Conservation (phyloP, 2,113 vertebrate species). For the Pteronura brasiliensis region DNA sequence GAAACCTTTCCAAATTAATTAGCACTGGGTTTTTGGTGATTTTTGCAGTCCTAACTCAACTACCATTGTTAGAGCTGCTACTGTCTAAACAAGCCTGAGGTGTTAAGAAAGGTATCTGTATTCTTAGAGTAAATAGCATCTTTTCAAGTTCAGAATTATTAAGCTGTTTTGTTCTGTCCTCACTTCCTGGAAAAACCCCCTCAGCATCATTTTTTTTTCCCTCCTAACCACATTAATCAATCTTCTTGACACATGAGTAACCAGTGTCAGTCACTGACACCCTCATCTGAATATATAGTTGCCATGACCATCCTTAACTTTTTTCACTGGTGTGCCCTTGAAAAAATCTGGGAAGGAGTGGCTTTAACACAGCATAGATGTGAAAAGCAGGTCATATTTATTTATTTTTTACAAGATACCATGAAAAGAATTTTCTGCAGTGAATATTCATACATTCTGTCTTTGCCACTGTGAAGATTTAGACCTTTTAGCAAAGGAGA, state of each 20-base stretch:
- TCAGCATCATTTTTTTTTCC: not conserved
- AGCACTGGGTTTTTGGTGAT: conserved; percentile 65
- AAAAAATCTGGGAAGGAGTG: not conserved
- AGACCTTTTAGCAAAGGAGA: not conserved
- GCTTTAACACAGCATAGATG: not conserved
- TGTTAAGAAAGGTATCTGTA: conserved; percentile 56
- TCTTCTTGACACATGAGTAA: not conserved
- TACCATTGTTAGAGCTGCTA: conserved; percentile 10
- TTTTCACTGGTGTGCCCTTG: not conserved
- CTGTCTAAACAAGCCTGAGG: conserved; percentile 39
- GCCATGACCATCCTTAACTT: not conserved
- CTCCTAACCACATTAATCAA: not conserved
- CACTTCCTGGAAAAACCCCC: not conserved
- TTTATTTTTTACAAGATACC: not conserved
- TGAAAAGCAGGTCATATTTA: not conserved
- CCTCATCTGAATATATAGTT: not conserved
- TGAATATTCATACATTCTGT: not conserved
- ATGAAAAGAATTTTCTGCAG: not conserved
- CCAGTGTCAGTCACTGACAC: too few relatives aligned
- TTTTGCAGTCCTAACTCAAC: conserved; percentile 30
- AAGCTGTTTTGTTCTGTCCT: not conserved
- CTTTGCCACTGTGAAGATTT: not conserved
- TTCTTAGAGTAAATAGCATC: conserved; percentile 43
- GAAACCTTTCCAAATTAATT: conserved; percentile 62
- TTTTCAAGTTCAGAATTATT: not conserved